phyloP scores from a whole-genome alignment of 2,113 vertebrate genomes.

The Caretta caretta region DNA sequence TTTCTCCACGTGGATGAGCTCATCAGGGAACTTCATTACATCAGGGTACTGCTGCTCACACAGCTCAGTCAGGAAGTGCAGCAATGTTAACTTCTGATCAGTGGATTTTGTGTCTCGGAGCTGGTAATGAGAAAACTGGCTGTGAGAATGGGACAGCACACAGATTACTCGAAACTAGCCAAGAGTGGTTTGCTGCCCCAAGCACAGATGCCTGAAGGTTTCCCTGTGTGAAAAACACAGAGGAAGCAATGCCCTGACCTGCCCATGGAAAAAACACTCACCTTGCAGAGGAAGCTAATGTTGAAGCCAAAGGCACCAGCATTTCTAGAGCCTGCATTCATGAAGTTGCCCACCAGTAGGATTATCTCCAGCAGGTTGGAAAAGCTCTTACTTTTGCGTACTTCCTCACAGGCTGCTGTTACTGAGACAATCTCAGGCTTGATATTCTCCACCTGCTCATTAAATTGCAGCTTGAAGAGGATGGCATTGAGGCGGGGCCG shows the following conservation, averaged over 20 bases:
- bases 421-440: conserved; percentile 94
- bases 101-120: conserved; percentile 84
- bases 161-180: accelerated
- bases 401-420: conserved; percentile 91
- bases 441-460: conserved; percentile 91
- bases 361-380: conserved; percentile 85
- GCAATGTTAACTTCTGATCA: conserved; percentile 89
- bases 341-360: conserved; percentile 90
- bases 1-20: conserved; percentile 93
- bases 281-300: conserved; percentile 90
- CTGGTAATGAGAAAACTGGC: conserved; percentile 55
- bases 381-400: conserved; percentile 86
- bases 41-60: conserved; percentile 88
- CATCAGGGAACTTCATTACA: conserved; percentile 87
- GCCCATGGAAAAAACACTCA: neutral
- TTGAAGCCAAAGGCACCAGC: conserved; percentile 90
- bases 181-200: neutral
- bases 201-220: no score
- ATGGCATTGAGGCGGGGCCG: conserved; percentile 86
- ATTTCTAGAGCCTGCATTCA: conserved; percentile 93
- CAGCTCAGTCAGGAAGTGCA: conserved; percentile 90
- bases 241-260: neutral
- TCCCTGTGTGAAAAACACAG: neutral
- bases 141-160: neutral
- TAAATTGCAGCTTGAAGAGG: conserved; percentile 91